These are phyloP conservation scores for human DNA, from an alignment of 2,113 vertebrate genomes.

Conservation along the genomic window DNA sequence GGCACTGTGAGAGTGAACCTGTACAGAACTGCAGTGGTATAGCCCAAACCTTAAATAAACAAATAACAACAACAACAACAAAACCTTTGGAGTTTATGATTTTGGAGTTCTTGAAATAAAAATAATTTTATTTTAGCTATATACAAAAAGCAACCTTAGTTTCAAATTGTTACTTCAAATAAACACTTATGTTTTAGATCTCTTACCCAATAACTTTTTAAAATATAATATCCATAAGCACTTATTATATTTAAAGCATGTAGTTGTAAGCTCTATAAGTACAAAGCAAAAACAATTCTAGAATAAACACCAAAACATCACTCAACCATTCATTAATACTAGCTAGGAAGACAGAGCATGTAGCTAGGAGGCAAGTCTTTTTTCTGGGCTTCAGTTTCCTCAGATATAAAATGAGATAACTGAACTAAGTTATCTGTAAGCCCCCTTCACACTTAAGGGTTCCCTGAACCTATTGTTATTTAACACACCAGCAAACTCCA, in stretches of 20 bases:
- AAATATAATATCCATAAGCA: not conserved
- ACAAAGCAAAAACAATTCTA: not conserved
- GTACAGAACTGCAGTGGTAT: not conserved
- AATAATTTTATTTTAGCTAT: not conserved
- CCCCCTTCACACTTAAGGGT: not conserved
- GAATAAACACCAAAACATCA: not conserved
- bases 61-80: not conserved
- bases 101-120: not conserved
- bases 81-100: not conserved
- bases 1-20: not conserved
- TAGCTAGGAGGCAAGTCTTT: not conserved
- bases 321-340: not conserved
- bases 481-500: not conserved
- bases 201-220: not conserved
- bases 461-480: not conserved
- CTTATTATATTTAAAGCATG: not conserved
- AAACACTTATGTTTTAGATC: not conserved
- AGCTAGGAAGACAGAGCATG: not conserved
- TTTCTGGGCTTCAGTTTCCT: not conserved
- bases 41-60: not conserved
- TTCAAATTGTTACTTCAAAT: not conserved
- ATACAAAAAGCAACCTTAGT: not conserved
- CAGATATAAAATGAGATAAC: not conserved
- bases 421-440: not conserved
- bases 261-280: not conserved